These are phyloP conservation scores for Scaptomyza caliginosa DNA, from an alignment of 2,888 invertebrate species.

Conservation along the genomic window DNA sequence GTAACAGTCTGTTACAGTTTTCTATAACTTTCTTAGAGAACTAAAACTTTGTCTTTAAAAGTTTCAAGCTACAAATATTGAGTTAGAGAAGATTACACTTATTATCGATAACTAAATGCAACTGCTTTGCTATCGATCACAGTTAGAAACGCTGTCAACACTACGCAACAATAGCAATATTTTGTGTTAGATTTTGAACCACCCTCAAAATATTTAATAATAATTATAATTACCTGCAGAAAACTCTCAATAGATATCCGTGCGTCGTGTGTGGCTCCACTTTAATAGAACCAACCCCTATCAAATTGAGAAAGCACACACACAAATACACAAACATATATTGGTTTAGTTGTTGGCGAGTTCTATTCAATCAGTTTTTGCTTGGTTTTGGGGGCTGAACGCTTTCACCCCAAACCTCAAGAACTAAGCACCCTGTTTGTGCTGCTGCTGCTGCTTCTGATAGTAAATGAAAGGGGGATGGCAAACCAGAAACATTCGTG, in stretches of 20 bases:
- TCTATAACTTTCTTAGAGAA: too few species aligned
- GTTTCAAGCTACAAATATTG: too few species aligned
- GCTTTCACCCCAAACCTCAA: neutral
- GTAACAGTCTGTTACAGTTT: neutral
- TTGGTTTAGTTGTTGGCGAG: conserved; percentile 24
- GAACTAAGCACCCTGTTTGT: conserved; percentile 21
- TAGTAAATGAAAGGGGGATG: conserved; percentile 37
- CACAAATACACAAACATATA: conserved; percentile 3
- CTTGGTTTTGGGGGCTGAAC: conserved; percentile 7
- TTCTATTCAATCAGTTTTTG: conserved; percentile 41
- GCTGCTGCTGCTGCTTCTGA: conserved; percentile 11
- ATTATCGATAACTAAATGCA: too few species aligned
- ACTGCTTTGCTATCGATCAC: neutral
- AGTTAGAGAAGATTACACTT: too few species aligned
- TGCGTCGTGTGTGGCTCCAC: conserved; percentile 16
- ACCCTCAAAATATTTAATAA: conserved; percentile 19
- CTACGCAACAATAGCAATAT: conserved; percentile 1
- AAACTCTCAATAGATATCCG: neutral
- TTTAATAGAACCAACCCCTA: conserved; percentile 34
- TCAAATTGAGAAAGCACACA: conserved; percentile 33
- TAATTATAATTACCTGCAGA: conserved; percentile 29
- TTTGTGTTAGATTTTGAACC: conserved; percentile 2
- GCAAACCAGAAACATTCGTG: conserved; percentile 23
- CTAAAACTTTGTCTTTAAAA: too few species aligned
- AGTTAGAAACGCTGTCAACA: neutral